Base-by-base conservation (phyloP, 1,140 invertebrate genomes). In the Trachelipus rathkii region DNA sequence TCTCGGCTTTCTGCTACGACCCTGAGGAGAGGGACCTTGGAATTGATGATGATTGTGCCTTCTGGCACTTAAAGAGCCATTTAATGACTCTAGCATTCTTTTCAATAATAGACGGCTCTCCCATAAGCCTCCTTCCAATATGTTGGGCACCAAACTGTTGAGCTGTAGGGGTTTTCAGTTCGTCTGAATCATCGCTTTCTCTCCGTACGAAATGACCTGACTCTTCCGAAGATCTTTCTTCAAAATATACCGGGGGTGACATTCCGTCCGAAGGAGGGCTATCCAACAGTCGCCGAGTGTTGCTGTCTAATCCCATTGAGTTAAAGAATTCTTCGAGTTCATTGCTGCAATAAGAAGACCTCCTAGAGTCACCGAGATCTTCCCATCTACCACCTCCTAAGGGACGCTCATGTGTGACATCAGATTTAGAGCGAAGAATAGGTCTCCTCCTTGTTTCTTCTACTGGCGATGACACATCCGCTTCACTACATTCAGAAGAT, bases 31-130 rank as follows among this genome's bases (percentile, higher is more conserved):
- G 50, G 1, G 50, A 60, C 11, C 50, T 13, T 15, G 50, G 50
- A 60, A 60, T 60, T 2, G 11, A 15, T 2, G 11, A 13, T 15
- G 50, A 60, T 67, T 83, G 81, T 23, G 84, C 84, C 79, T 85
- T 85, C 21, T 85, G 82, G 79, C 85, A 86, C 83, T 86, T 95
- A 85, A 94, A 96, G 82, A 97, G 90, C 95, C 95, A 97, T 87
- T 97, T 97, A 81, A 97, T 96, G 81, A 97, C 95, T 67, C 95
- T 88, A 0, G 95, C 95, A 87, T 97, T 97, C 74, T 94, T 88
- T 84, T 97, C 95, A 0, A 97, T 94, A 79, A 96, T 95, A 67
- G 94, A 96, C 0, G 93, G 94, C 24, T 92, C 84, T 79, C 86
- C 83, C 83, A 82, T 82, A 45, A 60, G 50, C 50, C 50, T 13